A percentile compares a stretch with the other conserved stretches of the same genome.
phyloP scores from a whole-genome alignment of 2,797 vertebrate species.

The Zalophus californianus region DNA sequence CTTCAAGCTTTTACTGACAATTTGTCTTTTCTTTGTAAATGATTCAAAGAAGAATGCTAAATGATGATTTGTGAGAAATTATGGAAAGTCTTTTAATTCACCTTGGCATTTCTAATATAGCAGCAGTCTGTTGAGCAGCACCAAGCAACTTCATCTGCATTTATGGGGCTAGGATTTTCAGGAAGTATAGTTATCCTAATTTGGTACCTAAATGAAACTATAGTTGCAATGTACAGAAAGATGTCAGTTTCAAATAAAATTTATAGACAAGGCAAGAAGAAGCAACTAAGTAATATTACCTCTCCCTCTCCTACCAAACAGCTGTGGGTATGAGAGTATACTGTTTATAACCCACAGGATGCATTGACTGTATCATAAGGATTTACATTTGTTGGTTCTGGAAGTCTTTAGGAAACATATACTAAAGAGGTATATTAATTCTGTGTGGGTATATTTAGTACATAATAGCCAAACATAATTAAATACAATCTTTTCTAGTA shows the following conservation, averaged over 20 bases:
- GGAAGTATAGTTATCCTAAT: neutral
- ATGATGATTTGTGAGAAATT: neutral
- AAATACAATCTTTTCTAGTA: neutral
- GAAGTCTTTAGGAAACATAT: neutral
- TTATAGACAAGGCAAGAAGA: neutral
- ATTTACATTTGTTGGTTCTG: neutral
- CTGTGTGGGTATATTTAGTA: neutral
- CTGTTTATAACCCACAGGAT: neutral
- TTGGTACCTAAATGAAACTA: neutral
- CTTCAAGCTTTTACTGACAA: neutral
- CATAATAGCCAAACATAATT: neutral
- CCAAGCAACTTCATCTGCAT: neutral
- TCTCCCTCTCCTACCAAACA: neutral
- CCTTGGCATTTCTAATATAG: neutral
- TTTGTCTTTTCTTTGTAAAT: neutral
- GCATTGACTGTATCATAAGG: neutral
- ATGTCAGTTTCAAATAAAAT: conserved; percentile 9
- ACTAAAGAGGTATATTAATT: neutral
- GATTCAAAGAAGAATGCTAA: neutral
- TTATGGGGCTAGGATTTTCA: neutral
- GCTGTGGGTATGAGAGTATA: neutral
- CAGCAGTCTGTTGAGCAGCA: neutral
- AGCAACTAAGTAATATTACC: neutral
- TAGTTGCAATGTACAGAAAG: neutral
- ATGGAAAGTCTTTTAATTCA: neutral